phyloP scores from a whole-genome alignment of 2,888 invertebrate species.

The Eristalis tenax region DNA sequence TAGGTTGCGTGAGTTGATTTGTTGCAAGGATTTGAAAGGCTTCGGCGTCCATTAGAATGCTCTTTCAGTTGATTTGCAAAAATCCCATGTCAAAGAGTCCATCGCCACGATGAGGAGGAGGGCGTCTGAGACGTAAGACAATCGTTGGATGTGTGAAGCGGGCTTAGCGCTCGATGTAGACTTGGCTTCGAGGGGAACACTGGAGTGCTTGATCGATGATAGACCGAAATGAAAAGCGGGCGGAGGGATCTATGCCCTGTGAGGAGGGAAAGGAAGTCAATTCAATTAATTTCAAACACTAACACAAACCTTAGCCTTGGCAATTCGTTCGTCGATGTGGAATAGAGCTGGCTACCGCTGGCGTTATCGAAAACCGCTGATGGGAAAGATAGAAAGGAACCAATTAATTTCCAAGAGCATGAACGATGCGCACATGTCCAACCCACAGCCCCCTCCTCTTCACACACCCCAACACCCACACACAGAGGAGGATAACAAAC shows the following conservation, averaged over 20 bases:
- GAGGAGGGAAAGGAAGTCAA: not conserved
- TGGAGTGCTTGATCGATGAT: no score
- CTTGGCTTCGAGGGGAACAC: no score
- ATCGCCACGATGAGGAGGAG: no score
- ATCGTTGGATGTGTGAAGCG: no score
- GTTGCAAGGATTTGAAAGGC: not conserved
- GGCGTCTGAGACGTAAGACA: no score
- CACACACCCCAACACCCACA: not conserved
- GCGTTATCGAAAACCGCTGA: not conserved
- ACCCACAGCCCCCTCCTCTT: not conserved
- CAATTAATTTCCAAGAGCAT: constrained; percentile 27
- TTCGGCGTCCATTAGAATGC: not conserved
- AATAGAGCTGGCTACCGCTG: not conserved
- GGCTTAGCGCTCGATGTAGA: no score
- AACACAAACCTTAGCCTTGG: not conserved
- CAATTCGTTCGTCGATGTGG: not conserved
- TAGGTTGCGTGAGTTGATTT: not conserved
- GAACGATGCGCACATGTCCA: not conserved
- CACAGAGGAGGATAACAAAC: not conserved
- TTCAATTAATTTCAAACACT: not conserved
- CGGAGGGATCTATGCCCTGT: not conserved
- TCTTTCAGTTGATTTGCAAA: not conserved
- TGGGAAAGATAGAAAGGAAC: constrained; percentile 11
- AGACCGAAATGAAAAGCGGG: no score
- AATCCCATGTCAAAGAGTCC: not conserved